Conservation (phyloP, 2,797 vertebrate species). For the Karalla daura region DNA sequence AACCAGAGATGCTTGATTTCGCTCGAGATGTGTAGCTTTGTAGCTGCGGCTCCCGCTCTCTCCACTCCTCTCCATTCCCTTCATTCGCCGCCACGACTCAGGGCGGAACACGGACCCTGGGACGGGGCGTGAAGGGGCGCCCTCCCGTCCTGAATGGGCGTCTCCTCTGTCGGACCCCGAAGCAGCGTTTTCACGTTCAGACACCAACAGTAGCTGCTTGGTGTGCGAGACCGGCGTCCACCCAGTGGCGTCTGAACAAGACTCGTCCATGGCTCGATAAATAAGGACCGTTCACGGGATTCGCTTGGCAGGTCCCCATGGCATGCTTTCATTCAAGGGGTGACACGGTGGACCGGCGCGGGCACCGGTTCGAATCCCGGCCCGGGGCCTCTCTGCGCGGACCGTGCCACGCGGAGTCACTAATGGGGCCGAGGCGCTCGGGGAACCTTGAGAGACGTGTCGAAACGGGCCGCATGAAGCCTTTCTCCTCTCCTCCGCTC, state of each 20-base stretch:
- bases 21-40: conserved; percentile 63
- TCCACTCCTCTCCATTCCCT: conserved; percentile 30
- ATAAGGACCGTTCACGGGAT: conserved; percentile 43
- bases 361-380: too few species aligned
- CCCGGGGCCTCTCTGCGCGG: too few species aligned
- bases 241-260: conserved; percentile 56
- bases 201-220: conserved; percentile 25
- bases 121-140: conserved; percentile 46
- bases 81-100: conserved; percentile 53
- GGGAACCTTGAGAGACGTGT: neutral
- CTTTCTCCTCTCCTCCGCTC: conserved; percentile 53
- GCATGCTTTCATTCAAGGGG: too few species aligned
- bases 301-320: conserved; percentile 42
- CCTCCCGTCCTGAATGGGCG: conserved; percentile 38
- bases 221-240: conserved; percentile 20
- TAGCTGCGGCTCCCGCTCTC: conserved; percentile 44
- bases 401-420: too few species aligned
- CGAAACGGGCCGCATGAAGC: too few species aligned
- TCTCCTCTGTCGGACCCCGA: conserved; percentile 21
- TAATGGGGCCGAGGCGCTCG: too few species aligned
- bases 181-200: conserved; percentile 13
- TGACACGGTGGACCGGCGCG: too few species aligned
- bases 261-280: conserved; percentile 25
- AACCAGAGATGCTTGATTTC: conserved; percentile 69
- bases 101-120: conserved; percentile 60